Percentiles rank a stretch among this genome's conserved stretches.
These are phyloP conservation scores for Miltochrista miniata DNA, from an alignment of 2,888 invertebrate species.

Conservation along the genomic window DNA sequence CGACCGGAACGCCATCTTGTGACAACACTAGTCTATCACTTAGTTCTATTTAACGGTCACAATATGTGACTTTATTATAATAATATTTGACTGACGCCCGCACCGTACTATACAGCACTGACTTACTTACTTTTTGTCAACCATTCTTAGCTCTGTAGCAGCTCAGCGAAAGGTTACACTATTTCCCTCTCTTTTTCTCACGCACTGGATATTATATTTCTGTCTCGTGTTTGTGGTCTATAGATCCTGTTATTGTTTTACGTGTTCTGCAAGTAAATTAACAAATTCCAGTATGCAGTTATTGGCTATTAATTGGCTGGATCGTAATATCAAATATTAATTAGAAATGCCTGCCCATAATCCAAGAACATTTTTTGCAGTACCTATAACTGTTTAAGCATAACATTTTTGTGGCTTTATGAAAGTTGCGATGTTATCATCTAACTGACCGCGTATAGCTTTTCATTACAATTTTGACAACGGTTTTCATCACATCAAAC, in stretches of 20 bases:
- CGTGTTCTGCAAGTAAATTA: constrained; percentile 74
- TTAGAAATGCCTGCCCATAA: not conserved
- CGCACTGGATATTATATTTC: constrained; percentile 40
- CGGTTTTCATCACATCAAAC: too few species aligned
- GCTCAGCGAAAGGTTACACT: constrained; percentile 75
- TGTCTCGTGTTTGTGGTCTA: constrained; percentile 46
- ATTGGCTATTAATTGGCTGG: constrained; percentile 17
- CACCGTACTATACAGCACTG: constrained; percentile 73
- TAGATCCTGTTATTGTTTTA: constrained; percentile 76
- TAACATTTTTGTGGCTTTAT: too few species aligned
- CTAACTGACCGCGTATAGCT: too few species aligned
- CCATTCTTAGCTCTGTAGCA: constrained; percentile 68
- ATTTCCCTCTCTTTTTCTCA: constrained; percentile 54
- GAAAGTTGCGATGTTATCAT: too few species aligned
- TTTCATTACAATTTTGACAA: too few species aligned
- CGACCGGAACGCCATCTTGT: constrained; percentile 73
- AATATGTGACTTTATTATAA: constrained; percentile 56
- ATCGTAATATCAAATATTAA: not conserved
- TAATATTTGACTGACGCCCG: constrained; percentile 60
- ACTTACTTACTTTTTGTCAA: constrained; percentile 74
- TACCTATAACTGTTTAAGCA: too few species aligned
- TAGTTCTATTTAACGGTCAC: constrained; percentile 66
- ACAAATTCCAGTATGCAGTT: constrained; percentile 43
- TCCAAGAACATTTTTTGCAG: too few species aligned
- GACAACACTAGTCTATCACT: constrained; percentile 54